Conservation (phyloP, 2,113 vertebrate species). For the Penelope pileata region DNA sequence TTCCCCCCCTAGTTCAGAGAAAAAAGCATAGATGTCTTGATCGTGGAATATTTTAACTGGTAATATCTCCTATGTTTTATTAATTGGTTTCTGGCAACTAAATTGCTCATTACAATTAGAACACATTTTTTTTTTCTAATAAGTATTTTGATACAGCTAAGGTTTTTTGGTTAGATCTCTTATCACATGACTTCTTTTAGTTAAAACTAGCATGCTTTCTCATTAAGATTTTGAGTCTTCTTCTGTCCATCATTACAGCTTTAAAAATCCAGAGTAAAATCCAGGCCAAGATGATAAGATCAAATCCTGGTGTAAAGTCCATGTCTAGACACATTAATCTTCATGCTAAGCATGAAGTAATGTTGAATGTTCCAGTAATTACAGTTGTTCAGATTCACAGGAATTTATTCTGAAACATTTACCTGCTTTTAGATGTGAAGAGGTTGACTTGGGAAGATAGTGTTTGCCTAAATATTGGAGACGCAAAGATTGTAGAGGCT, state of each 20-base stretch:
- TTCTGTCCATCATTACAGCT: not conserved
- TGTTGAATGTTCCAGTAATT: not conserved
- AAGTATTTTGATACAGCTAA: conserved; percentile 13
- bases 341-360: not conserved
- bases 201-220: not conserved
- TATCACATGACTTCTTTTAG: not conserved
- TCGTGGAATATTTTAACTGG: not conserved
- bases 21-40: not conserved
- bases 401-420: not conserved
- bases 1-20: not conserved
- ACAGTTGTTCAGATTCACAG: not conserved
- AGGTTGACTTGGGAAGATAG: not conserved
- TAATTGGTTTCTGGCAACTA: conserved; percentile 20
- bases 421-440: not conserved
- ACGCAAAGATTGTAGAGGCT: not conserved
- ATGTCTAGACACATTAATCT: not conserved
- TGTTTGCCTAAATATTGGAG: not conserved
- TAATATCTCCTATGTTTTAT: conserved; percentile 1
- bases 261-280: not conserved
- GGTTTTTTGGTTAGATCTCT: conserved; percentile 3
- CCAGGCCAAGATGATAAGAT: not conserved
- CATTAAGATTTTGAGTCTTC: not conserved
- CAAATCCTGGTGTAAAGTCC: not conserved
- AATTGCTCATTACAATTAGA: not conserved
- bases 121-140: conserved; percentile 25